These are phyloP conservation scores for Drosophila infuscata DNA, from an alignment of 2,888 invertebrate genomes.

Conservation along the genomic window DNA sequence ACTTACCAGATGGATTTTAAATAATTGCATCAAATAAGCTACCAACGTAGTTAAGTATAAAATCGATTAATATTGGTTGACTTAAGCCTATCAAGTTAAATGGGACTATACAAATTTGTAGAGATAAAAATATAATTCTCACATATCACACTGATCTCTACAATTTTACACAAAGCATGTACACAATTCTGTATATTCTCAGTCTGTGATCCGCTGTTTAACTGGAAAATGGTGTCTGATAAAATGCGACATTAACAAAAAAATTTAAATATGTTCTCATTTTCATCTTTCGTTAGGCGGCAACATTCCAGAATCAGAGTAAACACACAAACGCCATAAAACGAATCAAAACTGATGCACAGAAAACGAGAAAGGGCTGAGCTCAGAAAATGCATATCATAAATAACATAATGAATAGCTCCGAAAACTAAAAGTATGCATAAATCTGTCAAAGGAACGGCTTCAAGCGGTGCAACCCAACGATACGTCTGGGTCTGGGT, in stretches of 20 bases:
- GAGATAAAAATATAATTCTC: background rate
- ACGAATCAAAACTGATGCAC: slow-evolving; percentile 34
- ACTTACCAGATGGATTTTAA: background rate
- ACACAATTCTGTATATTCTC: background rate
- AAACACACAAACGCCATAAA: slow-evolving; percentile 25
- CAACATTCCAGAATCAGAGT: slow-evolving; percentile 39
- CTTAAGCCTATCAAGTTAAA: background rate
- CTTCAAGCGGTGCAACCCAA: slow-evolving; percentile 53
- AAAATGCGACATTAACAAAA: slow-evolving; percentile 9
- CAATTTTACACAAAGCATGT: background rate
- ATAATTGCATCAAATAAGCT: background rate
- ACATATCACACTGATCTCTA: background rate
- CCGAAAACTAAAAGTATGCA: slow-evolving; percentile 63
- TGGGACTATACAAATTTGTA: background rate
- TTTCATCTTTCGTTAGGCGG: slow-evolving; percentile 16
- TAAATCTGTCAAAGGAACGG: slow-evolving; percentile 67
- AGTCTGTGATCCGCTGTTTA: background rate
- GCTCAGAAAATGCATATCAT: slow-evolving; percentile 53
- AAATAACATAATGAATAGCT: slow-evolving; percentile 49
- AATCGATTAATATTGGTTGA: background rate
- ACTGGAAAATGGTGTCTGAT: background rate
- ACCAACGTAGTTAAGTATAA: background rate
- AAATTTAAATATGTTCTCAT: background rate
- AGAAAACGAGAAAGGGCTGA: slow-evolving; percentile 28
- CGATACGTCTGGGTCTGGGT: slow-evolving; percentile 10